Conservation (phyloP, 2,888 invertebrate genomes). For the Ophion obscuratus region DNA sequence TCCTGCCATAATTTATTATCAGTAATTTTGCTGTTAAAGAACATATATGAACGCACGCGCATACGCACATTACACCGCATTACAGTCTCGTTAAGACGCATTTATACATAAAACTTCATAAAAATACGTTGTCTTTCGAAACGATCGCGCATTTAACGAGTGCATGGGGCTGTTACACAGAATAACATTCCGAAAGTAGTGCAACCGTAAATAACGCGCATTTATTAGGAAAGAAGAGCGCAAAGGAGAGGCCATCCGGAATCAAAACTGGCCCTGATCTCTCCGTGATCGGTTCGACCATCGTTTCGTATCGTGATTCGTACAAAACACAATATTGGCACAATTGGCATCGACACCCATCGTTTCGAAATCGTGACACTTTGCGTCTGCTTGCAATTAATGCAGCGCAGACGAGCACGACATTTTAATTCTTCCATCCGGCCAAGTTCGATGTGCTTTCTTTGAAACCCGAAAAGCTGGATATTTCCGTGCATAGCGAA, state of each 20-base stretch:
- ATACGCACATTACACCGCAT: too few relatives aligned
- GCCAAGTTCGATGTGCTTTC: too few relatives aligned
- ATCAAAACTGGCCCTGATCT: constrained; percentile 59
- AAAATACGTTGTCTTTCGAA: neutral
- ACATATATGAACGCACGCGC: too few relatives aligned
- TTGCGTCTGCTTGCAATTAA: constrained; percentile 1
- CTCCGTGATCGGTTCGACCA: constrained; percentile 37
- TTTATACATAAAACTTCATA: constrained; percentile 5
- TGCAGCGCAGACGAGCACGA: neutral
- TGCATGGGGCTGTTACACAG: neutral
- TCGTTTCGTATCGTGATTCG: constrained; percentile 46
- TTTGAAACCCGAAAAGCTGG: neutral
- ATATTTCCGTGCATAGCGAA: neutral
- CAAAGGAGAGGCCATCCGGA: constrained; percentile 3
- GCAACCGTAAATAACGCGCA: neutral
- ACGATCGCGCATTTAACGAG: neutral
- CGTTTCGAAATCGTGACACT: constrained; percentile 5
- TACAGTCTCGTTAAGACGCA: too few relatives aligned
- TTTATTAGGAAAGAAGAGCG: neutral
- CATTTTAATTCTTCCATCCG: neutral
- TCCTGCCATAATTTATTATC: neutral
- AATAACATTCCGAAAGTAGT: neutral
- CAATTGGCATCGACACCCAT: constrained; percentile 53
- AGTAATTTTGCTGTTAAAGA: too few relatives aligned
- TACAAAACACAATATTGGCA: constrained; percentile 64